Evolutionary conservation across 2,113 vertebrate genomes (phyloP), one percentile per base, ranked within the genome.

Genomic region (Polyodon spathula): DNA sequence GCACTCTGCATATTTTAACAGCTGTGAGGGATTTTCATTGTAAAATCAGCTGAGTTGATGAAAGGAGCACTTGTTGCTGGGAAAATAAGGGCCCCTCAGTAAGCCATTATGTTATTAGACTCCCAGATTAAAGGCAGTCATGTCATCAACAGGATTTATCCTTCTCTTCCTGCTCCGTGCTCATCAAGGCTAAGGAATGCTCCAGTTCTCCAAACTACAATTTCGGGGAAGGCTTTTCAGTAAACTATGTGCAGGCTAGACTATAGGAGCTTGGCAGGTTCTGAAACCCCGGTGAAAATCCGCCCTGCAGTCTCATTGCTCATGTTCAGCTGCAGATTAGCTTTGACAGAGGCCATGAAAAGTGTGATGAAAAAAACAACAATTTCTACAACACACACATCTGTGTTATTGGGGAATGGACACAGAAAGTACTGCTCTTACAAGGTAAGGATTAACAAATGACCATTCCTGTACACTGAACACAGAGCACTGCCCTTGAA

Each of bases 31-130:
- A 84, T 86, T 86, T 84, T 75, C 79, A 82, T 77, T 81, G 76
- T 82, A 80, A 78, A 78, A 82, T 84, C 80, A 87, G 81, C 78
- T 87, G 85, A 85, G 76, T 71, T 73, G 76, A 79, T 84, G 79
- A 84, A 83, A 86, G 79, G 70, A 73, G 68, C 76, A 72, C 76
- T 85, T 84, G 80, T 80, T 79, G 80, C 79, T 76, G 81, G 68
- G 63, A 77, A 77, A 71, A 69, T 73, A 37, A 64, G 66, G 62
- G 64, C 71, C 63, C 74, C 78, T 81, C 81, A 78, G 81, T 70
- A 74, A 82, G 76, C 67, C 78, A 81, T 82, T 84, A 82, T 80
- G 78, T 77, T 77, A 72, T 67, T 78, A 73, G 70, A 78, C 70
- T 54, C 66, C 52, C 63, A 79, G 76, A 87, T 81, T 82, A 85